Evolutionary conservation across 2,888 invertebrate genomes (phyloP), one percentile per base, ranked within the genome.

Genomic region (Zaprionus lineosus): DNA sequence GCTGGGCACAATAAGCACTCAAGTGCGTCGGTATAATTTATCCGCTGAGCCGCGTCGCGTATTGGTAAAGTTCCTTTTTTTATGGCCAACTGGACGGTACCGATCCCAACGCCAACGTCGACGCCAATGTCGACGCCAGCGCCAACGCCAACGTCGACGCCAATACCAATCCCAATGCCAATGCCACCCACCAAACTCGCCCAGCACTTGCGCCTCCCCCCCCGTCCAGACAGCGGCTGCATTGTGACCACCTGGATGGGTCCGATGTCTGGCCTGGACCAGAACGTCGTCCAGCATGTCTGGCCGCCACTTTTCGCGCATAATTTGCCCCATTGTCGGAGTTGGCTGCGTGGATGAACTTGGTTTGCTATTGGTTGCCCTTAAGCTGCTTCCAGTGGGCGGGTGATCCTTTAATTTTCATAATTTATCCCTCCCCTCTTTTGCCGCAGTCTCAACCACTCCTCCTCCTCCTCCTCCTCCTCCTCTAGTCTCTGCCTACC

Each of bases 1-100:
- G 39, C 41, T 34, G 52, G 41, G 48, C 71, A 82, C 83, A 84
- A 84, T 78, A 84, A 75, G 78, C 83, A 78, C 75, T 78, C 85
- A 68, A 78, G 83, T 84, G 85, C 83, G 79, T 84, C 78, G 72
- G 83, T 85, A 78, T 78, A 78, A 78, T 78, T 78, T 82, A 84
- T 84, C 72, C 83, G 64, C 36, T 46, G 52, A 65, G 69, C 55
- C 56, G 65, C 79, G 33, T 37, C 51, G 64, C 52, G 61, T 46
- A 61, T 59, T 62, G 67, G 59, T 52, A 63, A 79, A 77, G 59
- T 43, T 77, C 9, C 43, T 34, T 36, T 43, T 47, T 64, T 63
- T 65, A 47, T 68, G 61, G 36, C 21, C 33, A 37, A 28, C 55
- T 56, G 56, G 34, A 50, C 57, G 5, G n/a, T n/a, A n/a, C n/a